A percentile compares a stretch with the other conserved stretches of the same genome.
These are phyloP conservation scores for Melanocharis versteri DNA, from an alignment of 2,113 vertebrate species.

Conservation along the genomic window DNA sequence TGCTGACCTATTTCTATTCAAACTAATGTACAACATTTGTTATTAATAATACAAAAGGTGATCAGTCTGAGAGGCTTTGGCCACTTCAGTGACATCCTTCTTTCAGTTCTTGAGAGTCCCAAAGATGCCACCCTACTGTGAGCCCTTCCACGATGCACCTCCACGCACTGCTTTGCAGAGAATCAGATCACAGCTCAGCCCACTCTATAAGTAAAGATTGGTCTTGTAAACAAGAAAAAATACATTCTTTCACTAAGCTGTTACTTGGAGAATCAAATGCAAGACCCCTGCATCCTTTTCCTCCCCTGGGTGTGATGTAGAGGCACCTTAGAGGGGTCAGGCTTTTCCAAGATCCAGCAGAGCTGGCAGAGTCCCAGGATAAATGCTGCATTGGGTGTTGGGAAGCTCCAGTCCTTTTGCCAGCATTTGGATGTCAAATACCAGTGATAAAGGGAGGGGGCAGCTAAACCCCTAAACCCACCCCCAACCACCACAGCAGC, in stretches of 20 bases:
- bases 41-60: neutral
- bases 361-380: neutral
- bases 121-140: neutral
- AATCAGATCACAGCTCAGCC: neutral
- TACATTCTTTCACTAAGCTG: neutral
- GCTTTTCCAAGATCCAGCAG: neutral
- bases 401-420: neutral
- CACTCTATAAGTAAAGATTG: neutral
- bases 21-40: neutral
- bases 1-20: neutral
- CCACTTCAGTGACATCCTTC: neutral
- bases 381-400: neutral
- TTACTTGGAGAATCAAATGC: neutral
- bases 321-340: neutral
- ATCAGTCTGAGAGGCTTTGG: neutral
- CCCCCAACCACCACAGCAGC: neutral
- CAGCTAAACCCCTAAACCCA: neutral
- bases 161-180: neutral
- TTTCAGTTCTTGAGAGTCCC: neutral
- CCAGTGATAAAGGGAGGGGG: neutral
- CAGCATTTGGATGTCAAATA: neutral
- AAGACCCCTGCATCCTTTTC: neutral
- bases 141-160: neutral
- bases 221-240: neutral
- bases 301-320: neutral